Conservation (phyloP, 2,113 vertebrate species). For the Trematocara nigrifrons region DNA sequence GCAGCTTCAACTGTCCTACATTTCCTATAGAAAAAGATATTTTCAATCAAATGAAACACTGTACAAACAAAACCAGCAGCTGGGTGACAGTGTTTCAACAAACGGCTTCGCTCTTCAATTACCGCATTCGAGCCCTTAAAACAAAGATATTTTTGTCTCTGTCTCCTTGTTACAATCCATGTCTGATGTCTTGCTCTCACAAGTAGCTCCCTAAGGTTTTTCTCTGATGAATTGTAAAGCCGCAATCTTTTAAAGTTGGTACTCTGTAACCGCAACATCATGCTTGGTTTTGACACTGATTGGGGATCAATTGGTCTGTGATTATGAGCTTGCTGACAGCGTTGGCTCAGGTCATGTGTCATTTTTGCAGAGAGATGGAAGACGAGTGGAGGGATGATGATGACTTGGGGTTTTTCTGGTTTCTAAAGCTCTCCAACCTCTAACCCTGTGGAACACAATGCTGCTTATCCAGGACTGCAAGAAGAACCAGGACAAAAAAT, state of each 20-base stretch:
- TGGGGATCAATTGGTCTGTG: neutral
- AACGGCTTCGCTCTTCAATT: constrained; percentile 2
- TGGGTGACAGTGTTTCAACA: constrained; percentile 22
- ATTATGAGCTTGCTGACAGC: neutral
- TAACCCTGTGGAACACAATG: neutral
- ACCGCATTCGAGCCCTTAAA: neutral
- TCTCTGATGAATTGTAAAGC: constrained; percentile 7
- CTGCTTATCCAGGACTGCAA: neutral
- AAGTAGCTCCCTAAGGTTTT: constrained; percentile 18
- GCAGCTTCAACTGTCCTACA: neutral
- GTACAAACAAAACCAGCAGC: constrained; percentile 23
- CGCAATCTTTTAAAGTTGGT: neutral
- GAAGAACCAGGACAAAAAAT: neutral
- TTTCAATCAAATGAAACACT: neutral
- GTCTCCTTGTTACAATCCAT: neutral
- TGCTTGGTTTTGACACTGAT: neutral
- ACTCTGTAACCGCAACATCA: neutral
- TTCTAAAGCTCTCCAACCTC: neutral
- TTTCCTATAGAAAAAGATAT: neutral
- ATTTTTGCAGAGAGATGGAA: neutral
- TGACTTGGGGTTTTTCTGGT: neutral
- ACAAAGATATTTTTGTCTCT: constrained; percentile 33
- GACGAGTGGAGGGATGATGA: neutral
- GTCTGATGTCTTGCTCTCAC: constrained; percentile 47
- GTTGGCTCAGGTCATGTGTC: neutral